Evolutionary conservation across 2,797 vertebrate genomes (phyloP), one percentile per base, ranked within the genome.

Genomic region (Hephaestus fuliginosus): DNA sequence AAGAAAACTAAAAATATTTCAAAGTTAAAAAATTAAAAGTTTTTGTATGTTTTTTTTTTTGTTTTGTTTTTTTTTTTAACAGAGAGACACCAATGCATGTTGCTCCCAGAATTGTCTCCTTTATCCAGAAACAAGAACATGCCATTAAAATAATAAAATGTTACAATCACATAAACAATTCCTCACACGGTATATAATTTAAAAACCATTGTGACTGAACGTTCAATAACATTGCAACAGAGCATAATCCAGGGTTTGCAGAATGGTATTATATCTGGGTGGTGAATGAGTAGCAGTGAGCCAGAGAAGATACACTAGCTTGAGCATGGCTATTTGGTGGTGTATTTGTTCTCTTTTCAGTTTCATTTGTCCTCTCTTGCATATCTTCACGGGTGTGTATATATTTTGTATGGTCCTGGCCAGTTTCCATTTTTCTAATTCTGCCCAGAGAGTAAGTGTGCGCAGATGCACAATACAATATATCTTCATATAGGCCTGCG

Each of bases 401-500:
- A 25, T 25, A 36, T 77, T 81, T 66, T 83, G 36, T 60, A 49
- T 33, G 60, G 36, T 69, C 33, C 33, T 8, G 15, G 48, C 48
- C 3, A 36, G 62, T 80, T 83, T 86, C 66, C 75, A 69, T 76
- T 84, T 78, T 56, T 81, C 71, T 68, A 79, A 85, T 85, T 77
- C 76, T 71, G 28, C 46, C 65, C 68, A 56, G 62, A 18, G 53
- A 41, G 72, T 20, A 44, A 75, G 53, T 30, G 55, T 53, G 51
- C 70, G 75, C 60, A 44, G 63, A 78, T 74, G 62, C 49, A 81
- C 76, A 82, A 62, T 30, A 75, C 80, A 80, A 86, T 91, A 89
- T 74, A 87, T 91, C 80, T 88, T 92, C 86, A 90, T 89, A 81
- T 84, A 70, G 70, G 81, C 68, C 70, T 51, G 60, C 80, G 77